These are phyloP conservation scores for Octodon degus DNA, from an alignment of 2,113 vertebrate species.

Conservation along the genomic window DNA sequence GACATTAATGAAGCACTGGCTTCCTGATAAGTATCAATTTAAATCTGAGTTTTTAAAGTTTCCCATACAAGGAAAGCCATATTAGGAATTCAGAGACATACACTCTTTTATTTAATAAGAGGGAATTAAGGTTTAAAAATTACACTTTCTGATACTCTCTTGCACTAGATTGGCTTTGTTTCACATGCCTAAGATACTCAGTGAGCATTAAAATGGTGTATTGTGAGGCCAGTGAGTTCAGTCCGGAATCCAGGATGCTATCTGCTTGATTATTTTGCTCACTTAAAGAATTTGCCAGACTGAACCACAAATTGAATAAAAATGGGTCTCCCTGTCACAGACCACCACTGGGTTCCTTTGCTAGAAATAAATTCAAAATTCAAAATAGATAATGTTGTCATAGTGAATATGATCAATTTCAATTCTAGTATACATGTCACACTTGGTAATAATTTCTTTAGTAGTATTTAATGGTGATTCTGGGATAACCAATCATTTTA, in stretches of 20 bases:
- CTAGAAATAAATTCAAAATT: neutral
- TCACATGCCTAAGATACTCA: neutral
- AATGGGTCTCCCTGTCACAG: neutral
- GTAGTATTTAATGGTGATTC: neutral
- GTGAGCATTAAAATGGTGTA: neutral
- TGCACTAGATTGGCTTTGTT: neutral
- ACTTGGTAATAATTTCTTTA: neutral
- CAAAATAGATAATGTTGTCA: neutral
- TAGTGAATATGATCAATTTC: neutral
- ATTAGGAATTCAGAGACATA: neutral
- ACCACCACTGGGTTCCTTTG: neutral
- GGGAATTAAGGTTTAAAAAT: neutral
- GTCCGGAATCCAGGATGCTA: neutral
- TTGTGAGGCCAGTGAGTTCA: neutral
- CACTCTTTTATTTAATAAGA: neutral
- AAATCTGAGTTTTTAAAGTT: neutral
- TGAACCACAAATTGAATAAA: neutral
- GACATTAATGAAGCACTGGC: neutral
- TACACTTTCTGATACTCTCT: neutral
- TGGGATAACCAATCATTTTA: neutral
- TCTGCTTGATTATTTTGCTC: neutral
- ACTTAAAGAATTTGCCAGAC: neutral
- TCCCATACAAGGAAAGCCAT: neutral
- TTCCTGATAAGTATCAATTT: neutral
- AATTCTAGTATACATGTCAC: neutral